phyloP scores from a whole-genome alignment of 2,888 invertebrate species.

The Eristalinus sepulchralis region DNA sequence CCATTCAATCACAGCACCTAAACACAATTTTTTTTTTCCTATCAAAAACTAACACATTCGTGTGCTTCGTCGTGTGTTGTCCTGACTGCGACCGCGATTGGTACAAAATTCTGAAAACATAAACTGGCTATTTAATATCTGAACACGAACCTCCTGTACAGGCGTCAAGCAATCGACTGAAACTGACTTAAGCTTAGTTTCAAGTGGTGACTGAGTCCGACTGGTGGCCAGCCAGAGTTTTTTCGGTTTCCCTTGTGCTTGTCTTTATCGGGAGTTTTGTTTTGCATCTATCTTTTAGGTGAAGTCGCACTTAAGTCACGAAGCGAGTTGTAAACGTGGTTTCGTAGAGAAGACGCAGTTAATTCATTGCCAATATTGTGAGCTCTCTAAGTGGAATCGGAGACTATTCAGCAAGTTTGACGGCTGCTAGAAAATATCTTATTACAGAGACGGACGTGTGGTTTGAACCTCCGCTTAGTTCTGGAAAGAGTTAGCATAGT shows the following conservation, averaged over 20 bases:
- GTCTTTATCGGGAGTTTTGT: conserved; percentile 40
- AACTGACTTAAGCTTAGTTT: conserved; percentile 41
- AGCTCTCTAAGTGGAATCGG: conserved; percentile 12
- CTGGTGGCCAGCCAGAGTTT: conserved; percentile 7
- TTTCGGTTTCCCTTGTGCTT: conserved; percentile 9
- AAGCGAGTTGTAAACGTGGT: background rate
- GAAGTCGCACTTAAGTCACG: conserved; percentile 8
- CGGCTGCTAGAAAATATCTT: background rate
- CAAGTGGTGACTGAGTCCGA: conserved; percentile 32
- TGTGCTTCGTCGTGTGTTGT: background rate
- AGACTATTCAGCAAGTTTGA: conserved; percentile 25
- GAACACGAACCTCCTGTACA: conserved; percentile 49
- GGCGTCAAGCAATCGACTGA: conserved; percentile 61
- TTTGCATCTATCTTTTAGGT: conserved; percentile 46
- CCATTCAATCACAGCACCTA: conserved; percentile 17
- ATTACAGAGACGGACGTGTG: background rate
- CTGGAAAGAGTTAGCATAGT: background rate
- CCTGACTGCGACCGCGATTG: conserved; percentile 27
- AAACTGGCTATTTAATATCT: conserved; percentile 5
- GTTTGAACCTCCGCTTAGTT: conserved; percentile 9
- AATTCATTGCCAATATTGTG: conserved; percentile 25
- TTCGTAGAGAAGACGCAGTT: background rate
- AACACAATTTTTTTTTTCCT: background rate
- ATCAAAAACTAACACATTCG: conserved; percentile 27
- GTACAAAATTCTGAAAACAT: background rate